Evolutionary conservation across 1,140 invertebrate genomes (phyloP).

Genomic region (Piezodorus guildinii): DNA sequence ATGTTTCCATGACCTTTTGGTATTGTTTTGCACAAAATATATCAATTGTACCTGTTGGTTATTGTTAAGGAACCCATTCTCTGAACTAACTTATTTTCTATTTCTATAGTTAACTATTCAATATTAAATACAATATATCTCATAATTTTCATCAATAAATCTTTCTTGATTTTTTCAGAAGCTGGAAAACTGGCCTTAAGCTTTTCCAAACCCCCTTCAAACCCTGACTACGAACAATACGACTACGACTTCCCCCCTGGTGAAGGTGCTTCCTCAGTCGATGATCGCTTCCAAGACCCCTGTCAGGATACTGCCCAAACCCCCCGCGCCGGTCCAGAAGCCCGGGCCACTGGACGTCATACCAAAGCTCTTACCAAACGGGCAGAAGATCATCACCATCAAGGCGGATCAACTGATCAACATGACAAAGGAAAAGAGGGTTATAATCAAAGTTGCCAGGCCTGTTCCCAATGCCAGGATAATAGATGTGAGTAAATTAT

Average conservation of each 20-base stretch:
- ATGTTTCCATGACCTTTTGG: too few relatives aligned
- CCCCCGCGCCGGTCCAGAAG: neutral
- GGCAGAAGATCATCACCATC: conserved; percentile 35
- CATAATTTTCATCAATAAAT: conserved; percentile 18
- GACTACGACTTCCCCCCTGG: too few relatives aligned
- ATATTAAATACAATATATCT: too few relatives aligned
- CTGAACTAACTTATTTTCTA: too few relatives aligned
- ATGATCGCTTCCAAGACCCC: neutral
- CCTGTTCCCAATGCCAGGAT: conserved; percentile 17
- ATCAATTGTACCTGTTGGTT: too few relatives aligned
- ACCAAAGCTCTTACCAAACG: conserved; percentile 13
- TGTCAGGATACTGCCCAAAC: neutral
- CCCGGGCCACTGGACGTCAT: neutral
- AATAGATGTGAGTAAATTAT: conserved; percentile 2
- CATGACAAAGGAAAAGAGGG: conserved; percentile 31
- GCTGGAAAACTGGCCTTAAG: conserved; percentile 60
- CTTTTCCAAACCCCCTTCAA: conserved; percentile 1
- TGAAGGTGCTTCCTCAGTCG: neutral
- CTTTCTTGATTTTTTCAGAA: conserved; percentile 35
- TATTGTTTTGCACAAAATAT: too few relatives aligned
- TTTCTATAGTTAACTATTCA: too few relatives aligned
- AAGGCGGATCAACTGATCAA: conserved; percentile 35
- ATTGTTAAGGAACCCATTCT: too few relatives aligned
- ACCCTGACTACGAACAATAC: neutral
- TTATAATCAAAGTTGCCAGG: conserved; percentile 29